phyloP scores from a whole-genome alignment of 2,797 vertebrate genomes.

The Tamandua tetradactyla region DNA sequence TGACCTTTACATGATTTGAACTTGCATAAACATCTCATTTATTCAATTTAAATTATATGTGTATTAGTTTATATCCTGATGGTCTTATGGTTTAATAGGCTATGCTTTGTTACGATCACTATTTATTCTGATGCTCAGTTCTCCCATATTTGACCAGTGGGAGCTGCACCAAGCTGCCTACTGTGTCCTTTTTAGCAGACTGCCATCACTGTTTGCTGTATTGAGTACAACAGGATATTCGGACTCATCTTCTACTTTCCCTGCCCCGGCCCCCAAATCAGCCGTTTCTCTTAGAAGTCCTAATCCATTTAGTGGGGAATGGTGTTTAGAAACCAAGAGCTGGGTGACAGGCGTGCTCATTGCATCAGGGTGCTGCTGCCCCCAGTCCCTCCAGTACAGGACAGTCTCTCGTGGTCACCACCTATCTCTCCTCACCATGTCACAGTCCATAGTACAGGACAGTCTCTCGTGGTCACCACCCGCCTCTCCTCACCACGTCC shows the following conservation, averaged over 20 bases:
- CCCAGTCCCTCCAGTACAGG: not conserved
- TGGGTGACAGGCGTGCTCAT: not conserved
- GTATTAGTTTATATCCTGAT: not conserved
- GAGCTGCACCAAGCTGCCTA: not conserved
- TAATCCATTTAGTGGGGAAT: not conserved
- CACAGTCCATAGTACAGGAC: no score
- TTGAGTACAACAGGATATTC: not conserved
- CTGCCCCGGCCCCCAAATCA: not conserved
- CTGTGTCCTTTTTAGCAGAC: not conserved
- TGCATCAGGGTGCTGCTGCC: not conserved
- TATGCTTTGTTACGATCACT: not conserved
- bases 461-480: no score
- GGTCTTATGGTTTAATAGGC: not conserved
- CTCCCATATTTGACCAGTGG: not conserved
- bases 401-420: no score
- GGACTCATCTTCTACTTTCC: not conserved
- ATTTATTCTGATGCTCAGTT: not conserved
- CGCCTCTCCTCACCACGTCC: no score
- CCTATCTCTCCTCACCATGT: no score
- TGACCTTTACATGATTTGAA: conserved; percentile 29
- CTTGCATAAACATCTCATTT: not conserved
- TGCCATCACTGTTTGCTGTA: not conserved
- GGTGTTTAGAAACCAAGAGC: conserved; percentile 15
- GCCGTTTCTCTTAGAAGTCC: not conserved
- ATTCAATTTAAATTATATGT: not conserved